phyloP scores from a whole-genome alignment of 2,888 invertebrate genomes.

The Nephrotoma guestfalica region DNA sequence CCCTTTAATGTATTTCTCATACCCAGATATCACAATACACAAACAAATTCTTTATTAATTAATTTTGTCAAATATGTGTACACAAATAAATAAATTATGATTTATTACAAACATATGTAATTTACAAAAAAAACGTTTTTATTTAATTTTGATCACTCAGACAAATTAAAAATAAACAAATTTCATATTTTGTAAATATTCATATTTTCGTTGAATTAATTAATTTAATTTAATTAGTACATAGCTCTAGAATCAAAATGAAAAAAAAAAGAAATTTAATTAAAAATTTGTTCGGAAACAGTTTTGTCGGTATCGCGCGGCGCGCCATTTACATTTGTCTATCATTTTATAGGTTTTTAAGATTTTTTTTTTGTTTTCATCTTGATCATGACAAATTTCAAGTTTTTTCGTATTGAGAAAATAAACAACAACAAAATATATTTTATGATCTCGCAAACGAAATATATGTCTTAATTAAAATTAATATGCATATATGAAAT shows the following conservation, averaged over 20 bases:
- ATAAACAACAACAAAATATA: not conserved
- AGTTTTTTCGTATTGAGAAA: not conserved
- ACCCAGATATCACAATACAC: not conserved
- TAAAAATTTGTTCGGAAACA: not conserved
- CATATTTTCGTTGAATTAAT: not conserved
- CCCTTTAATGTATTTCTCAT: not conserved
- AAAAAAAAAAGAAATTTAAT: not conserved
- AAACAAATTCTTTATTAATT: not conserved
- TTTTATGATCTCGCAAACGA: not conserved
- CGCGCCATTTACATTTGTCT: not conserved
- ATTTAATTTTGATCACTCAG: not conserved
- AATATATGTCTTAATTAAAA: not conserved
- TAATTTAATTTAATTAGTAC: not conserved
- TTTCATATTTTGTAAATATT: not conserved
- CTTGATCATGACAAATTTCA: not conserved
- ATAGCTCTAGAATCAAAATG: not conserved
- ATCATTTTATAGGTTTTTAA: not conserved
- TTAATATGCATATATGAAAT: not conserved
- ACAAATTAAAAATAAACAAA: not conserved
- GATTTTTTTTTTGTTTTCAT: not conserved
- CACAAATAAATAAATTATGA: not conserved
- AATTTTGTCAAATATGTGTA: not conserved
- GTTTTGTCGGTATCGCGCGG: not conserved
- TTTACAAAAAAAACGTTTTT: not conserved
- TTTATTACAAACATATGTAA: not conserved